Base-by-base conservation (phyloP, 2,797 vertebrate species). In the Thamnophis elegans region DNA sequence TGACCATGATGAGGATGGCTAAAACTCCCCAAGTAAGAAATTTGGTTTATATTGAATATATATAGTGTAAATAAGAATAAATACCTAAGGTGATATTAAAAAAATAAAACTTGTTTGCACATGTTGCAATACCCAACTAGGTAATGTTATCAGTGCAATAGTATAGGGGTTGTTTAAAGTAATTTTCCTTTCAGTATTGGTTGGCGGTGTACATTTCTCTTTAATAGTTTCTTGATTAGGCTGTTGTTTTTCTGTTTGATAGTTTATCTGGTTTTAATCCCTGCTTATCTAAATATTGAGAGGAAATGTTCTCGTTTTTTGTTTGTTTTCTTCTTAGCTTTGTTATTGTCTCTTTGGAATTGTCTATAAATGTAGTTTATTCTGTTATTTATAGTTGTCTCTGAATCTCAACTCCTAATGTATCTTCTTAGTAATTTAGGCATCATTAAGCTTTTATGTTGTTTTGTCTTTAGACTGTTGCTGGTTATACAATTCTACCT, bases 1-100 rank as follows among this genome's bases (percentile, higher is more conserved):
- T 99, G 99, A 99, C 99, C 82, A 99, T 99, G 98, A 99, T 99
- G 99, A 99, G 99, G 95, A 98, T 99, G 99, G 98, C 98, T 90
- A 98, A 93, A 96, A 98, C 99, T 32, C 98, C 98, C 88, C 99
- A 99, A 97, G 99, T 99, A 93, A 85, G 92, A 87, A 78, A 73
- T 1, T 58, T 73, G n/a, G 32, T 54, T 54, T 54, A 59, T 32
- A 88, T 55, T 42, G 22, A 89, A 25, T 42, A 14, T 53, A 13
- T 85, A 51, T 82, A 62, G 1, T 62, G 26, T 47, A 73, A n/a
- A 22, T 36, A 14, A 36, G 28, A n/a, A 92, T 32, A 47, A 89
- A 59, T 2, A 32, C 16, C 28, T 32, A 42, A 32, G 22, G n/a
- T 8, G 18, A 1, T 54, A 4, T 47, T 28, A 85, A 11, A 8